Evolutionary conservation across 2,113 vertebrate genomes (phyloP).

Genomic region (Euleptes europaea): DNA sequence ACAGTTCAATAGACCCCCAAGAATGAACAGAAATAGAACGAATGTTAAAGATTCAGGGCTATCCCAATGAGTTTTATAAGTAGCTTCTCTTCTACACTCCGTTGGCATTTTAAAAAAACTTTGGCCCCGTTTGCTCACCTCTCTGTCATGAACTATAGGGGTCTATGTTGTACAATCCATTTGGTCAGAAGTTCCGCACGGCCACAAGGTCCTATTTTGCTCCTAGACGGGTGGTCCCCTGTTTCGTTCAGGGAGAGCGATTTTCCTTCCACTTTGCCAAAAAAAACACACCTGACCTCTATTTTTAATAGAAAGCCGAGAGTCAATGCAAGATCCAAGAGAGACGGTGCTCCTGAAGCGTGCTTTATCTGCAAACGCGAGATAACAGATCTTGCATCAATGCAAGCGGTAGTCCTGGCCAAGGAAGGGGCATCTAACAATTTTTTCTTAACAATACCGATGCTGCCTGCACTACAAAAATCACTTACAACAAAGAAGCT

Average conservation of each 20-base stretch:
- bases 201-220: background rate
- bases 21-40: background rate
- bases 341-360: background rate
- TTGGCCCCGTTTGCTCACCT: slow-evolving; percentile 59
- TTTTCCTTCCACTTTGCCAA: background rate
- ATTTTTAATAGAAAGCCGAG: background rate
- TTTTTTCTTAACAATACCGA: slow-evolving; percentile 35
- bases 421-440: slow-evolving; percentile 21
- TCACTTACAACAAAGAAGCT: slow-evolving; percentile 27
- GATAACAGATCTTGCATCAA: slow-evolving; percentile 33
- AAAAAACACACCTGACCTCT: background rate
- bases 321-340: background rate
- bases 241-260: background rate
- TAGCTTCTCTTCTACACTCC: background rate
- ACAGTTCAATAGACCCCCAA: no score
- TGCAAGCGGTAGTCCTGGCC: slow-evolving; percentile 23
- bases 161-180: slow-evolving; percentile 43
- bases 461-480: slow-evolving; percentile 7
- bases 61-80: background rate
- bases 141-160: slow-evolving; percentile 53
- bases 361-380: slow-evolving; percentile 19
- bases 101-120: slow-evolving; percentile 10
- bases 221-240: background rate
- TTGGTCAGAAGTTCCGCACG: slow-evolving; percentile 12
- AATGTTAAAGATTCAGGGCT: no score